Evolutionary conservation across 2,888 invertebrate species (phyloP).

Genomic region (Aphrophora alni): DNA sequence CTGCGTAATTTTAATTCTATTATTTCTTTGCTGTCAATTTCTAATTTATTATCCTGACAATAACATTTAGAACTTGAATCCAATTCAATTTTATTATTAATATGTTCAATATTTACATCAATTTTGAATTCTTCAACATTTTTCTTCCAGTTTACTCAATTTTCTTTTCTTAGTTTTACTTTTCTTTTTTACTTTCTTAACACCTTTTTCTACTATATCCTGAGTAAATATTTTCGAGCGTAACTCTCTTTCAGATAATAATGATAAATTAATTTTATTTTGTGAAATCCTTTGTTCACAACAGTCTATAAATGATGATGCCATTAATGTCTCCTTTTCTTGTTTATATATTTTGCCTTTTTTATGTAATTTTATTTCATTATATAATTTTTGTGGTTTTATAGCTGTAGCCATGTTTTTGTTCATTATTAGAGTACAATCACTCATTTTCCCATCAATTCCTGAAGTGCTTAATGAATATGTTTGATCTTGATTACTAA

Average conservation of each 20-base stretch:
- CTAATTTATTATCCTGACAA: too few relatives aligned
- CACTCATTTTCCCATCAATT: background rate
- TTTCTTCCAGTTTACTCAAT: too few relatives aligned
- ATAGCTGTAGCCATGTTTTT: background rate
- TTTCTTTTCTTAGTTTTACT: background rate
- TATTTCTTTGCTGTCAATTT: too few relatives aligned
- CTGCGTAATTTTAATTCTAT: too few relatives aligned
- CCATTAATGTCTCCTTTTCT: background rate
- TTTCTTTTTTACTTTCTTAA: background rate
- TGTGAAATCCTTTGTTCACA: background rate
- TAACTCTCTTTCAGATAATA: too few relatives aligned
- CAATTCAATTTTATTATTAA: too few relatives aligned
- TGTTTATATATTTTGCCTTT: background rate
- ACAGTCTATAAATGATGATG: background rate
- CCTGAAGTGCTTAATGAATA: background rate
- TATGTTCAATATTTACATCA: too few relatives aligned
- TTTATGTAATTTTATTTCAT: background rate
- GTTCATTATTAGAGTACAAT: background rate
- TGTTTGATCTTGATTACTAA: background rate
- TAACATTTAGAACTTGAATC: too few relatives aligned
- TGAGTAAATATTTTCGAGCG: background rate
- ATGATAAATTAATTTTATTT: background rate
- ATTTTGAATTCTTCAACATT: too few relatives aligned
- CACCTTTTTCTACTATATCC: background rate
- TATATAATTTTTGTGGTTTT: background rate